phyloP scores from a whole-genome alignment of 2,113 vertebrate species.

The Poecilia latipinna region DNA sequence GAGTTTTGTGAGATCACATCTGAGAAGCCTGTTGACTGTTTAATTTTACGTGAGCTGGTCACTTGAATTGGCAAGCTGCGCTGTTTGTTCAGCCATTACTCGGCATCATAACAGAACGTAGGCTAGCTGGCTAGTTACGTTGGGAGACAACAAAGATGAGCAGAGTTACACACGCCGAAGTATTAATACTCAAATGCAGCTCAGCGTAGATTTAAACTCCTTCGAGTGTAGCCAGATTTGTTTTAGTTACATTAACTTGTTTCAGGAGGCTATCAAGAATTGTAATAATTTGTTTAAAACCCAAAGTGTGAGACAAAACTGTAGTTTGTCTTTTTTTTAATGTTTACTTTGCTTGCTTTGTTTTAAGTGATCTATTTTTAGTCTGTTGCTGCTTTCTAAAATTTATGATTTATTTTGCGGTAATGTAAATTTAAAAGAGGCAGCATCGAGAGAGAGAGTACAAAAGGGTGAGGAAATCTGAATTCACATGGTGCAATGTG shows the following conservation, averaged over 20 bases:
- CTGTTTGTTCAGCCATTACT: slow-evolving; percentile 63
- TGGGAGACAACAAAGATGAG: slow-evolving; percentile 69
- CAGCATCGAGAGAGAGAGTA: not conserved
- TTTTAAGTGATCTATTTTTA: slow-evolving; percentile 21
- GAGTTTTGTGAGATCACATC: not conserved
- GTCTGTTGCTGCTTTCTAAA: not conserved
- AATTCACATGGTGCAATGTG: not conserved
- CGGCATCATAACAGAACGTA: slow-evolving; percentile 75
- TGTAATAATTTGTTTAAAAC: not conserved
- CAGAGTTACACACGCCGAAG: not conserved
- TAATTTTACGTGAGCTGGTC: slow-evolving; percentile 8
- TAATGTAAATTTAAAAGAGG: not conserved
- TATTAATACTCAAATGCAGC: not conserved
- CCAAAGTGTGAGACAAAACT: slow-evolving; percentile 21
- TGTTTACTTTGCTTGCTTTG: not conserved
- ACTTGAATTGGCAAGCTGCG: slow-evolving; percentile 24
- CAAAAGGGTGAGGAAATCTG: not conserved
- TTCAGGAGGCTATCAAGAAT: not conserved
- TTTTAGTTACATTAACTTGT: not conserved
- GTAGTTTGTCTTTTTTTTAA: not conserved
- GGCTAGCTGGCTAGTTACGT: slow-evolving; percentile 65
- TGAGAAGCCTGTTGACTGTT: not conserved
- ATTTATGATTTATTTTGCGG: not conserved
- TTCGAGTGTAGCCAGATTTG: not conserved
- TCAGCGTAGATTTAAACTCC: not conserved